phyloP scores from a whole-genome alignment of 2,888 invertebrate species.

The Coenonympha glycerion region DNA sequence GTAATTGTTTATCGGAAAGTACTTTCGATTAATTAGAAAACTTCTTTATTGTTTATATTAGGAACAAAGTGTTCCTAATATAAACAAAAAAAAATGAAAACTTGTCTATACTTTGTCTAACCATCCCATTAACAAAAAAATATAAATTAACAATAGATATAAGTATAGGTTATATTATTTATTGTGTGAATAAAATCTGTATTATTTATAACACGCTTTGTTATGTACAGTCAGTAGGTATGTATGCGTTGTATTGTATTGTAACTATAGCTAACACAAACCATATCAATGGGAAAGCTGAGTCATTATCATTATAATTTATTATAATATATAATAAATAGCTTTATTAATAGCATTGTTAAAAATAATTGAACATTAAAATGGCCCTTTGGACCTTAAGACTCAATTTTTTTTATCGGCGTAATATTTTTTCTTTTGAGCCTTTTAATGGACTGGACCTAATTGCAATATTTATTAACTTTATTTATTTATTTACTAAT shows the following conservation, averaged over 20 bases:
- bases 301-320: background rate
- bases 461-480: constrained; percentile 37
- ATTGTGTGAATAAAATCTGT: constrained; percentile 2
- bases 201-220: constrained; percentile 18
- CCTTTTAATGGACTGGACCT: constrained; percentile 26
- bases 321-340: too few relatives aligned
- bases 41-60: too few relatives aligned
- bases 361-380: too few relatives aligned
- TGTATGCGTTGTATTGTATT: constrained; percentile 20
- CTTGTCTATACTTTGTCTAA: constrained; percentile 2
- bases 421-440: background rate
- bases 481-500: background rate
- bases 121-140: constrained; percentile 14
- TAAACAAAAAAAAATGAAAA: too few relatives aligned
- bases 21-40: too few relatives aligned
- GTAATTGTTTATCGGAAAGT: too few relatives aligned
- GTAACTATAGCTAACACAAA: constrained; percentile 27
- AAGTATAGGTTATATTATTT: constrained; percentile 9
- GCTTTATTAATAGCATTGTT: too few relatives aligned
- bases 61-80: too few relatives aligned
- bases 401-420: background rate
- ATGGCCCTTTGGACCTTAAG: too few relatives aligned
- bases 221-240: constrained; percentile 23
- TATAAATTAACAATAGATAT: constrained; percentile 8
- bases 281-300: constrained; percentile 28